phyloP scores from a whole-genome alignment of 2,888 invertebrate species.

The Gnatocerus cornutus region DNA sequence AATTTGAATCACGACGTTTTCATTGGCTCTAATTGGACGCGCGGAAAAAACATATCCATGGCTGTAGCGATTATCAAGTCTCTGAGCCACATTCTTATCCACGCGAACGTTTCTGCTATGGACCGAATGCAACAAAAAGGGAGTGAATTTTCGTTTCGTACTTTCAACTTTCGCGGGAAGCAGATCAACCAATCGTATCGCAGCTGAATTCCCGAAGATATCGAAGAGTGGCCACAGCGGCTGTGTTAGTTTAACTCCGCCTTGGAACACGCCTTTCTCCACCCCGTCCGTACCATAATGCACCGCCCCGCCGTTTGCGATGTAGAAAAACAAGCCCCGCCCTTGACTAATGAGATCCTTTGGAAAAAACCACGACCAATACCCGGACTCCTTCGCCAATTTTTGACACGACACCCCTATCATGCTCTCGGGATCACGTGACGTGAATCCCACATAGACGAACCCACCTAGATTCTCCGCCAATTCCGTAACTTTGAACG shows the following conservation, averaged over 20 bases:
- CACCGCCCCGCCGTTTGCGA: slow-evolving; percentile 93
- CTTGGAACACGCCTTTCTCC: slow-evolving; percentile 92
- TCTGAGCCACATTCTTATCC: slow-evolving; percentile 84
- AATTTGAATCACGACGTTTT: slow-evolving; percentile 89
- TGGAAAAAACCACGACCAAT: slow-evolving; percentile 40
- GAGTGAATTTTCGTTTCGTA: slow-evolving; percentile 72
- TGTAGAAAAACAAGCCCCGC: slow-evolving; percentile 92
- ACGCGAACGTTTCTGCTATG: slow-evolving; percentile 90
- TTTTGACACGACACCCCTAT: slow-evolving; percentile 19
- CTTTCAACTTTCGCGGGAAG: slow-evolving; percentile 71
- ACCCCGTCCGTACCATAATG: slow-evolving; percentile 96
- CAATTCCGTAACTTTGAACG: slow-evolving; percentile 90
- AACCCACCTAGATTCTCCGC: slow-evolving; percentile 98
- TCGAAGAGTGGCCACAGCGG: slow-evolving; percentile 96
- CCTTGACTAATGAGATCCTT: slow-evolving; percentile 80
- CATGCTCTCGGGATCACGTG: slow-evolving; percentile 83
- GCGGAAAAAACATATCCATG: slow-evolving; percentile 97
- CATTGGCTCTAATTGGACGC: slow-evolving; percentile 90
- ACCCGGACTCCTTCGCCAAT: slow-evolving; percentile 20
- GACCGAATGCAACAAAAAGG: slow-evolving; percentile 82
- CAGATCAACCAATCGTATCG: slow-evolving; percentile 91
- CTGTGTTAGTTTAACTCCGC: slow-evolving; percentile 87
- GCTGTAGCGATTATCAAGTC: slow-evolving; percentile 90
- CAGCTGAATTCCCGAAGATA: slow-evolving; percentile 97
- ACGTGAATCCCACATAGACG: slow-evolving; percentile 97